These are phyloP conservation scores for Cichlasoma orientale DNA, from an alignment of 2,797 vertebrate genomes.

Conservation along the genomic window DNA sequence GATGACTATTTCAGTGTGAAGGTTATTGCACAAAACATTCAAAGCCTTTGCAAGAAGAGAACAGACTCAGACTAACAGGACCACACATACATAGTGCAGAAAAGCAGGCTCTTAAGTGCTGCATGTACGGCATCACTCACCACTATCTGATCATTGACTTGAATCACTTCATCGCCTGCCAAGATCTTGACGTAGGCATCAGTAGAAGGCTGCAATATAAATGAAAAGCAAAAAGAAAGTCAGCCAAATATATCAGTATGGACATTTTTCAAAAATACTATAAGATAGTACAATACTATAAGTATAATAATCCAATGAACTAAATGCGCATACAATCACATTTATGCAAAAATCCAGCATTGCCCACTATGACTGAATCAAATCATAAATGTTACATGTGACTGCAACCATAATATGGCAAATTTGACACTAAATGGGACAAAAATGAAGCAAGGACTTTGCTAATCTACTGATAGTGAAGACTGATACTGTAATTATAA, in stretches of 20 bases:
- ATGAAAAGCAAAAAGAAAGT: background rate
- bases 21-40: background rate
- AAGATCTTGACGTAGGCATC: slow-evolving; percentile 78
- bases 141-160: slow-evolving; percentile 94
- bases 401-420: background rate
- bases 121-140: slow-evolving; percentile 78
- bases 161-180: slow-evolving; percentile 92
- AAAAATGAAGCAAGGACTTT: background rate
- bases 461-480: background rate
- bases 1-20: background rate
- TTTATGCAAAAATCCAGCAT: background rate
- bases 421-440: background rate
- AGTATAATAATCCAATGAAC: background rate
- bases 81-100: background rate
- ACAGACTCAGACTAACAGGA: background rate
- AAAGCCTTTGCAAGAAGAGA: background rate
- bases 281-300: too few species aligned
- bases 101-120: background rate
- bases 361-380: background rate
- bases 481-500: background rate
- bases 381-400: background rate
- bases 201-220: slow-evolving; percentile 73
- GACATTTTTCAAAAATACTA: too few species aligned
- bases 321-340: background rate
- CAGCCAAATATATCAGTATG: background rate